Conservation (phyloP, 2,113 vertebrate genomes). For the Sylvilagus bachmani region DNA sequence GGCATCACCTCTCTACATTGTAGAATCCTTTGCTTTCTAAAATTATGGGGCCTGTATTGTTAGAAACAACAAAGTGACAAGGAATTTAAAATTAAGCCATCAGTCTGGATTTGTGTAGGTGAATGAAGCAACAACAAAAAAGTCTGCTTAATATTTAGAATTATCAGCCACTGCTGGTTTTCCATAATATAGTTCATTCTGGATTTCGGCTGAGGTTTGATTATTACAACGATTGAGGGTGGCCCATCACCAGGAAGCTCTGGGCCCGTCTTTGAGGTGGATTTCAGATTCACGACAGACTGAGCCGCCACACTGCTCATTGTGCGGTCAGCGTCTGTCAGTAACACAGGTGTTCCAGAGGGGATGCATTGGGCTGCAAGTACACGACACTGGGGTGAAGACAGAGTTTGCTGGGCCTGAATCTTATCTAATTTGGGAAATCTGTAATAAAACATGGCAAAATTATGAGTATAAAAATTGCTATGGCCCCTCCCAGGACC, state of each 20-base stretch:
- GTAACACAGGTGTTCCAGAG: not conserved
- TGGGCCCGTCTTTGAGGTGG: not conserved
- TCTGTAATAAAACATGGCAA: not conserved
- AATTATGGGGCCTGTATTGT: not conserved
- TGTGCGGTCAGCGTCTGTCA: not conserved
- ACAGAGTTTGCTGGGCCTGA: not conserved
- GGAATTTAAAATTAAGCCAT: slow-evolving; percentile 7
- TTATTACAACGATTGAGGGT: not conserved
- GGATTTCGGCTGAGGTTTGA: not conserved
- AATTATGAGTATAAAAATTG: not conserved
- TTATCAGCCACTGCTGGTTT: slow-evolving; percentile 46
- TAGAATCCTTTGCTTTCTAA: not conserved
- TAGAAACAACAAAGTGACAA: slow-evolving; percentile 38
- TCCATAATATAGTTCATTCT: slow-evolving; percentile 21
- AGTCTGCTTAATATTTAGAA: slow-evolving; percentile 42
- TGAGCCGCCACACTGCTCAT: not conserved
- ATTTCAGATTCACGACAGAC: slow-evolving; percentile 28
- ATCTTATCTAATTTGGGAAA: not conserved
- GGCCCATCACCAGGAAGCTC: not conserved
- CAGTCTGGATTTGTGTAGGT: slow-evolving; percentile 41
- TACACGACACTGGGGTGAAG: not conserved
- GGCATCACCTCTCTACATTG: not conserved
- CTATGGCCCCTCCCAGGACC: not conserved
- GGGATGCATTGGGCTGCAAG: not conserved
- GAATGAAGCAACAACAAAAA: slow-evolving; percentile 35